Base-by-base conservation (phyloP, 2,888 invertebrate genomes). In the Punctoribates punctum region DNA sequence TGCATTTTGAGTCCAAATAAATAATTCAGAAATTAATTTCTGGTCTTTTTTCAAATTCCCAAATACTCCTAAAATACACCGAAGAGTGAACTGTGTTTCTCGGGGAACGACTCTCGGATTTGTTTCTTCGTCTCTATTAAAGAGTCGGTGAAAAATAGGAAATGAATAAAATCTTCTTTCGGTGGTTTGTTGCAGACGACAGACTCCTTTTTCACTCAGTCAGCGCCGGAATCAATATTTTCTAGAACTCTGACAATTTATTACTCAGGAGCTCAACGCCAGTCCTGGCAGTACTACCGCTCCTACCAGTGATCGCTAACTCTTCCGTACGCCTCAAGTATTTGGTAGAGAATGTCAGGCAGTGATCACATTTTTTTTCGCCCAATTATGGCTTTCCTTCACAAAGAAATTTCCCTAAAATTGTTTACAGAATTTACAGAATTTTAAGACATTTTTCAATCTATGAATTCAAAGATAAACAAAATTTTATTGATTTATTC, bases 281-380 rank as follows among this genome's bases (percentile, higher is more conserved):
- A 48, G 48, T 48, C 8, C 25, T 60, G 8, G 27, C 15, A 60
- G 60, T 27, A n/a, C 54, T 20, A 20, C 54, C 20, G n/a, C 15
- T 54, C 15, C 20, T 20, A 54, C 34, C 34, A 34, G 34, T 8
- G 54, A 17, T 4, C 54, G 4, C 20, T 20, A 60, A 25, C 60
- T 60, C 60, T 60, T 60, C 25, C 60, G 60, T 60, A 60, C 60
- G 60, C 60, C 60, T 60, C 60, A 60, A 60, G 60, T 60, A 60
- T 60, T 60, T 27, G 4, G 17, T 6, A 9, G 23, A 4, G 1
- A 57, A 27, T 23, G 3, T 29, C 9, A 60, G 17, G 27, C 23
- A 27, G 1, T 8, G 60, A 57, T 17, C 48, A 48, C n/a, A 34
- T 8, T 27, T 15, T 25, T 60, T 60, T 60, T 4, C 2, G 25